Evolutionary conservation across 2,113 vertebrate species (phyloP).

Genomic region (Carassius carassius): DNA sequence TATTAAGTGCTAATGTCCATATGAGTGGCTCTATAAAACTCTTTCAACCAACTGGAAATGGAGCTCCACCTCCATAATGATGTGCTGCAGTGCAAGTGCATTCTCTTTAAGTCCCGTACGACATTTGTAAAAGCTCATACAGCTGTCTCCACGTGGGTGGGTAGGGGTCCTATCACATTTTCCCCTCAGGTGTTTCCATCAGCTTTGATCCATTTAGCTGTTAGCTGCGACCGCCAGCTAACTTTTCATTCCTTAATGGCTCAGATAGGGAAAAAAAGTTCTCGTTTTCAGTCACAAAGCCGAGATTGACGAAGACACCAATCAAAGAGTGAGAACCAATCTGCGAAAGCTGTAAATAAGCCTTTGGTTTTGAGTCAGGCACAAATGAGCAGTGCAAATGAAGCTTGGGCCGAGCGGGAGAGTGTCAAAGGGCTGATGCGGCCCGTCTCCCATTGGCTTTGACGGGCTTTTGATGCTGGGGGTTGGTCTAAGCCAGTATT

Average conservation of each 20-base stretch:
- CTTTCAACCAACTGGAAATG: background rate
- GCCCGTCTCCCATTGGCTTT: constrained; percentile 3
- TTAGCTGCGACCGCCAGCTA: background rate
- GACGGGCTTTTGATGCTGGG: constrained; percentile 22
- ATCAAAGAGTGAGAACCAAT: constrained; percentile 21
- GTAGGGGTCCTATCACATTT: background rate
- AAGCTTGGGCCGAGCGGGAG: background rate
- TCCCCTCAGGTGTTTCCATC: constrained; percentile 13
- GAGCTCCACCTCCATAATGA: constrained; percentile 44
- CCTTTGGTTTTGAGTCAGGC: constrained; percentile 20
- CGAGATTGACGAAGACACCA: constrained; percentile 2
- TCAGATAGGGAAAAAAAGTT: background rate
- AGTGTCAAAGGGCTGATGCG: background rate
- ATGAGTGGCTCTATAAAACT: constrained; percentile 2
- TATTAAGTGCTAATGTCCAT: background rate
- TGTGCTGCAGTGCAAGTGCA: background rate
- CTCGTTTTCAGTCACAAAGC: background rate
- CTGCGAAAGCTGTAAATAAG: constrained; percentile 26
- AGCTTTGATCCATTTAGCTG: constrained; percentile 35
- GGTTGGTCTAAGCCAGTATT: constrained; percentile 38
- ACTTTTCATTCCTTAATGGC: constrained; percentile 14
- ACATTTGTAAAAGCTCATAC: constrained; percentile 26
- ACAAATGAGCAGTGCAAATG: constrained; percentile 16
- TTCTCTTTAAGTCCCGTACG: constrained; percentile 25
- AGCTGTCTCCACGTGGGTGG: constrained; percentile 15